A percentile compares a stretch with the other conserved stretches of the same genome.
These are phyloP conservation scores for Phyto melanocephala DNA, from an alignment of 2,888 invertebrate genomes.

Conservation along the genomic window DNA sequence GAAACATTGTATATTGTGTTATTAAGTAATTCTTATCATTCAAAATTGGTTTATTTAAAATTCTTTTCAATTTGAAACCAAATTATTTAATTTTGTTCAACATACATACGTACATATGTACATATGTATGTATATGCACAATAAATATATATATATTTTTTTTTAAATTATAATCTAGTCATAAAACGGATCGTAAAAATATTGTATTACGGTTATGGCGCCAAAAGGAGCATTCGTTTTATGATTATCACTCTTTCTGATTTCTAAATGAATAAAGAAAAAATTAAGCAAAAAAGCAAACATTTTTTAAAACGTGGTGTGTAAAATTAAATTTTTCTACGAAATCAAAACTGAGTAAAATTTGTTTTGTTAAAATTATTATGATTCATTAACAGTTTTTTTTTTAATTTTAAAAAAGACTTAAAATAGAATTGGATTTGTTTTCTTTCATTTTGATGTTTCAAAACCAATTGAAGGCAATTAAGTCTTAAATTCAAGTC, in stretches of 20 bases:
- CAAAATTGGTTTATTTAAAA: slow-evolving; percentile 22
- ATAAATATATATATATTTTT: background rate
- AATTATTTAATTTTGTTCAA: background rate
- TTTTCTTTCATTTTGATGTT: no score
- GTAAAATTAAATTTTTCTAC: background rate
- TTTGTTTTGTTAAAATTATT: no score
- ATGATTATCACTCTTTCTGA: slow-evolving; percentile 16
- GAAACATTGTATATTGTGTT: background rate
- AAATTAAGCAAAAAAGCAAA: background rate
- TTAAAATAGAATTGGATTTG: no score
- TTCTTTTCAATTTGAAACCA: slow-evolving; percentile 38
- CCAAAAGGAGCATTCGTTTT: slow-evolving; percentile 22
- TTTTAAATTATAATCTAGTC: slow-evolving; percentile 28
- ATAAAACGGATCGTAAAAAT: slow-evolving; percentile 42
- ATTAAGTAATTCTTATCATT: slow-evolving; percentile 30
- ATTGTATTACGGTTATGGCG: slow-evolving; percentile 31
- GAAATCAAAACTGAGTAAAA: background rate
- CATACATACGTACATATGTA: no score
- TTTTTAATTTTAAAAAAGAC: no score
- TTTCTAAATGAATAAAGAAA: background rate
- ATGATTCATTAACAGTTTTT: no score
- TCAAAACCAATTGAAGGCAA: no score
- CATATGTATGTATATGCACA: background rate
- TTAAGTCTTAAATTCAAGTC: no score
- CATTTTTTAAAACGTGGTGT: background rate